phyloP scores from a whole-genome alignment of 2,888 invertebrate species.

The Camptogramma bilineatum region DNA sequence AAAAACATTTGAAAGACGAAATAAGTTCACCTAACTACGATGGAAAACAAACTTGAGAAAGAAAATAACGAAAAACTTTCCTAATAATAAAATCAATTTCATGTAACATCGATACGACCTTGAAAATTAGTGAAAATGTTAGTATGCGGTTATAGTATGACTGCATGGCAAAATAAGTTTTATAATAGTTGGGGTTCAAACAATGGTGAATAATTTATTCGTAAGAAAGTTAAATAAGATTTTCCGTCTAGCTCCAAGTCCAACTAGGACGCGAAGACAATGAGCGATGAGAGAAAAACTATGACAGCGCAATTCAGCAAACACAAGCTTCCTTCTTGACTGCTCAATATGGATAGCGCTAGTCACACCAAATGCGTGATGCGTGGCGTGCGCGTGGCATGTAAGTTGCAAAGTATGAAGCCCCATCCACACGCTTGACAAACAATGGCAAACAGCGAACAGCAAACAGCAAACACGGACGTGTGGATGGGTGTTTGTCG shows the following conservation, averaged over 20 bases:
- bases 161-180: not conserved
- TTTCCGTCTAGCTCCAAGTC: slow-evolving; percentile 11
- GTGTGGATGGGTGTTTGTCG: too few species aligned
- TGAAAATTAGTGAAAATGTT: too few species aligned
- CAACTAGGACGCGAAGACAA: slow-evolving; percentile 31
- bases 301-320: slow-evolving; percentile 31
- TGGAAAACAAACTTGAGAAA: not conserved
- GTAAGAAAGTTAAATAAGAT: slow-evolving; percentile 20
- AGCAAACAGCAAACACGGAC: too few species aligned
- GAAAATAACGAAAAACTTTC: not conserved
- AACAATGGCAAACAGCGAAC: too few species aligned
- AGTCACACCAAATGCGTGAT: too few species aligned
- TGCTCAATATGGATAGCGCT: too few species aligned
- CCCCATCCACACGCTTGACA: too few species aligned
- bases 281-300: slow-evolving; percentile 34
- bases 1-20: slow-evolving; percentile 1
- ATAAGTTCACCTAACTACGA: not conserved
- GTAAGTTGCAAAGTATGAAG: too few species aligned
- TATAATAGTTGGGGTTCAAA: slow-evolving; percentile 4
- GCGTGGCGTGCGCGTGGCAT: too few species aligned
- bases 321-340: not conserved
- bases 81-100: not conserved
- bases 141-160: not conserved
- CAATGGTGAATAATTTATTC: slow-evolving; percentile 17
- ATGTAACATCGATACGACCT: too few species aligned